Evolutionary conservation across 2,888 invertebrate genomes (phyloP), one percentile per base, ranked within the genome.

Genomic region (Drosophila tripunctata): DNA sequence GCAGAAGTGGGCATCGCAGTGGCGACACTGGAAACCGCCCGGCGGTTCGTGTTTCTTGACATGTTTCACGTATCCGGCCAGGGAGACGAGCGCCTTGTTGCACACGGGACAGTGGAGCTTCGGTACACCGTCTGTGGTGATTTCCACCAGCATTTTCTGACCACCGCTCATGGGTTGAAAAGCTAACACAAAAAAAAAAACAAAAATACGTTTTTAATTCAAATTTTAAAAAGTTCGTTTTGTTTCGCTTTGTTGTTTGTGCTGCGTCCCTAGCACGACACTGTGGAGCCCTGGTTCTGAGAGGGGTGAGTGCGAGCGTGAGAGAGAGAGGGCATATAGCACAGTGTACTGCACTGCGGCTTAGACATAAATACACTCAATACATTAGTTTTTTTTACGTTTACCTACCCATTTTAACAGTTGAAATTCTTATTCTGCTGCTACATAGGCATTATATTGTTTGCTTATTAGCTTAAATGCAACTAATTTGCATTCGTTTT

Each of bases 1-100:
- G 54, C 88, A 88, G 43, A 81, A 90, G 2, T 88, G 83, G 7
- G 80, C 79, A 14, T 89, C 89, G 70, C 92, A 92, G 41, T 88
- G 84, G 40, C 89, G 89, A 48, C 92, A 92, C 17, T 78, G 67
- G 50, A 90, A 92, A 19, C 91, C 91, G n/a, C 90, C 91, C 3
- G 91, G 90, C 2, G 90, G 88, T 48, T 91, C 89, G 58, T 92
- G 92, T 44, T 90, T 89, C 27, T 89, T 88, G 24, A 90, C 87
- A 67, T 92, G 92, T 63, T 90, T 91, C 6, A 90, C 89, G 44
- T 92, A 89, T n/a, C 90, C 90, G 63, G 83, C 88, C 21, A 85
- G 74, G 1, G 89, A 90, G 1, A 87, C 55, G 0, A 90, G 65
- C 0, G 90, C 87, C 40, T 91, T 91, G 38, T 88, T 85, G 65